Base-by-base conservation (phyloP, 2,113 vertebrate species). In the Neomonachus schauinslandi region DNA sequence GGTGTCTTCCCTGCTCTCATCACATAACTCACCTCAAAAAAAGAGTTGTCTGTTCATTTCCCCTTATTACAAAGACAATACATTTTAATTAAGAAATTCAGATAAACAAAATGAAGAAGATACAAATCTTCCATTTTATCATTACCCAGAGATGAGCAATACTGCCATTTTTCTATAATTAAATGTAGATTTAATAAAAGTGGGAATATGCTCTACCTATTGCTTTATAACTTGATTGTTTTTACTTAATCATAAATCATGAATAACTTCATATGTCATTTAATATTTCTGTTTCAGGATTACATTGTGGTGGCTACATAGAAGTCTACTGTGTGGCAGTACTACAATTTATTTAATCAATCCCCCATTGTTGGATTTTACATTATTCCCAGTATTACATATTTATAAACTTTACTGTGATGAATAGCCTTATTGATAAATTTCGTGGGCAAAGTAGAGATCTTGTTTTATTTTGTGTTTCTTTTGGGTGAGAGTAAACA, bases 51-150 rank as follows among this genome's bases (percentile, higher is more conserved):
- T n/a, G 2, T 9, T 71, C 18, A 71, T 51, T 71, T 95, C 28
- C 7, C 7, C 33, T 94, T 88, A 59, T 31, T 61, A 74, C 74
- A 49, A 74, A 87, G 39, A 22, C 26, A 67, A 71, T 81, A 19
- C 24, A 76, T 80, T 94, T 94, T 94, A 65, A 94, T 90, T 74
- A 86, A 51, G 42, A 95, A 83, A 87, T 49, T 95, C 26, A 82
- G 81, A 76, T 83, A 94, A 95, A 33, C 51, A 55, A 94, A 96
- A 94, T 49, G 77, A 93, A 84, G 33, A 95, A 67, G 15, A 49
- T 8, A 22, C 51, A 89, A 26, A 74, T 36, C 49, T 79, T 2
- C n/a, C 55, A 49, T 49, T 80, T 33, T 33, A 53, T 67, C n/a
- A 26, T 24, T 31, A 94, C 57, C 13, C 26, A 83, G 19, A 82